A percentile compares a stretch with the other conserved stretches of the same genome.
phyloP scores from a whole-genome alignment of 2,113 vertebrate species.

The Coptodon rendalli region DNA sequence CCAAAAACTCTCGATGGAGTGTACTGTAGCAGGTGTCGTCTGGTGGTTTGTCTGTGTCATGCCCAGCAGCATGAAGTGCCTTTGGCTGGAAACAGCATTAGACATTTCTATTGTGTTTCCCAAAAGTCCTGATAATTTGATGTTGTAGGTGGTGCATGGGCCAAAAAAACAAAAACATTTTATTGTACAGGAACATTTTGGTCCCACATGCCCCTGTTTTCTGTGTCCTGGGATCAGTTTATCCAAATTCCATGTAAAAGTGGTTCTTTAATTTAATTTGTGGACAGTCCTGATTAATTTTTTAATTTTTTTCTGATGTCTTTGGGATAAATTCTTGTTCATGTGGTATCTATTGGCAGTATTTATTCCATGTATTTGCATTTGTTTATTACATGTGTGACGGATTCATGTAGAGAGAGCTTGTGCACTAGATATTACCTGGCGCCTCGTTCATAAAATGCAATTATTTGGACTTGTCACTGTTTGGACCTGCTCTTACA shows the following conservation, averaged over 20 bases:
- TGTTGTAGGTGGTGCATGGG: not conserved
- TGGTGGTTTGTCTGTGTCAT: conserved; percentile 61
- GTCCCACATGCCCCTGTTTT: not conserved
- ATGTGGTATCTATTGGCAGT: not conserved
- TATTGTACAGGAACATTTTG: not conserved
- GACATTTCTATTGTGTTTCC: conserved; percentile 61
- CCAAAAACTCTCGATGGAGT: conserved; percentile 66
- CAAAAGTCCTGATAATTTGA: not conserved
- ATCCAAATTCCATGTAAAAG: not conserved
- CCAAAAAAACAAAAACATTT: not conserved
- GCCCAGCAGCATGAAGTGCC: conserved; percentile 91
- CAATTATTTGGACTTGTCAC: not conserved
- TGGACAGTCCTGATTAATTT: not conserved
- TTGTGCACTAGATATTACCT: not conserved
- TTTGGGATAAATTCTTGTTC: not conserved
- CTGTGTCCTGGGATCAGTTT: not conserved
- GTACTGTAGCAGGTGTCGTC: conserved; percentile 70
- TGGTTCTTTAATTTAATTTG: not conserved
- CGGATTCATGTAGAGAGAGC: not conserved
- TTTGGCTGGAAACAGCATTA: conserved; percentile 87
- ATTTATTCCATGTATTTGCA: not conserved
- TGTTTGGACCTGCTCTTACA: not conserved
- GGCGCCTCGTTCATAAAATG: not conserved
- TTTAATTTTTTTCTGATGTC: not conserved
- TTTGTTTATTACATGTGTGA: not conserved